Base-by-base conservation (phyloP, 2,113 vertebrate species). In the Chitala chitala region DNA sequence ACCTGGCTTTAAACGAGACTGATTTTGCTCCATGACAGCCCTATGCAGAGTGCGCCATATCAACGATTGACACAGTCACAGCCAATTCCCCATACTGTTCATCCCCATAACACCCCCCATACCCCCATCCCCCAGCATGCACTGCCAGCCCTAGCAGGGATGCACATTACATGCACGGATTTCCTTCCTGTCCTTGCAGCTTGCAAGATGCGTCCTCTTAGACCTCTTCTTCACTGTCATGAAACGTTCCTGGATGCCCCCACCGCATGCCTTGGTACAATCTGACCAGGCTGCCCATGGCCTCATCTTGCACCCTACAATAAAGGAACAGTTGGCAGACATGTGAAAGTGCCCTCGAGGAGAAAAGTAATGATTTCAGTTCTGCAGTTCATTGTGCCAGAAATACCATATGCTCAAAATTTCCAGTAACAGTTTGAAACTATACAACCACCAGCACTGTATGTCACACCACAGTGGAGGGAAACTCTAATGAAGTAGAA, bases 121-220 rank as follows among this genome's bases (percentile, higher is more conserved):
- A 61, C 64, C 26, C 48, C 36, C 33, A 78, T 33, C 42, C 31
- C 38, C 50, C 36, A 9, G 40, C 24, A 55, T n/a, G n/a, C n/a
- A n/a, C n/a, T n/a, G 12, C 31, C 29, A 38, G 1, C 79, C 86
- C 86, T 98, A 99, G 90, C 97, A 99, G 53, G 94, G 93, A 70
- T 98, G 94, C 79, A 99, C 96, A 0, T 94, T 98, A 80, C 97
- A 99, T 1, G 97, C 97, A 70, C 96, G 90, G 79, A 99, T 93
- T 89, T 99, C 96, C 86, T 97, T 98, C 86, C 96, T 95, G 91
- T 99, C 96, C 84, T 96, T 98, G 88, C 97, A 99, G 83, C 96
- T 98, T 78, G 93, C 92, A 61, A 96, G 90, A 87, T 96, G 94
- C 76, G 92, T 85, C 50, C 90, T 93, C 89, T 94, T 98, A 85